Conservation (phyloP, 64 coral and sea anemone genomes). For the Porites lutea region DNA sequence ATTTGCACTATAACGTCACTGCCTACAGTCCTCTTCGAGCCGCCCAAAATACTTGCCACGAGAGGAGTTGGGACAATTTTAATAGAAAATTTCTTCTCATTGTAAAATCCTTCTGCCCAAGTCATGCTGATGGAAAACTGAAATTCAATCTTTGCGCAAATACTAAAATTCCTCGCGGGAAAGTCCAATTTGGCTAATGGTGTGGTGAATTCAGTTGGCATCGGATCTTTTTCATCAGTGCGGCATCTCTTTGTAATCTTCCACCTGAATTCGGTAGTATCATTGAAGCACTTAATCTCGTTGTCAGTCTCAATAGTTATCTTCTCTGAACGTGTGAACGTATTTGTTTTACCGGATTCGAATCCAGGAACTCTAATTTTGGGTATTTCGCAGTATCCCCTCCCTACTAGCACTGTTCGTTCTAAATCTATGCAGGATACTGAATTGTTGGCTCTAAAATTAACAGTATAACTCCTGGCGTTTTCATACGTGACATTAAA, state of each 20-base stretch:
- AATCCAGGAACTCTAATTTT: neutral
- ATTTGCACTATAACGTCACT: neutral
- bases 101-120: neutral
- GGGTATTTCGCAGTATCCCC: neutral
- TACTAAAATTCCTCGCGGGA: neutral
- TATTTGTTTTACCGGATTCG: neutral
- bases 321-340: conserved; percentile 23
- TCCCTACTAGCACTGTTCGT: neutral
- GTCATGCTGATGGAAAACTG: conserved; percentile 35
- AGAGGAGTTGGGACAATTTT: neutral
- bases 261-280: neutral
- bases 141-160: neutral
- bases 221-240: no score
- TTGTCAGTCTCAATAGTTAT: conserved; percentile 26
- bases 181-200: neutral
- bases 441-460: neutral
- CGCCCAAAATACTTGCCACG: conserved; percentile 9
- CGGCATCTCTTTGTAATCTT: neutral
- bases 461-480: neutral
- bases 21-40: conserved; percentile 26
- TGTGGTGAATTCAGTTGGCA: neutral
- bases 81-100: neutral
- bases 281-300: neutral
- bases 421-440: neutral
- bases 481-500: neutral